Conservation (phyloP, 1,140 invertebrate genomes). For the Pseudomyrmex concolor region DNA sequence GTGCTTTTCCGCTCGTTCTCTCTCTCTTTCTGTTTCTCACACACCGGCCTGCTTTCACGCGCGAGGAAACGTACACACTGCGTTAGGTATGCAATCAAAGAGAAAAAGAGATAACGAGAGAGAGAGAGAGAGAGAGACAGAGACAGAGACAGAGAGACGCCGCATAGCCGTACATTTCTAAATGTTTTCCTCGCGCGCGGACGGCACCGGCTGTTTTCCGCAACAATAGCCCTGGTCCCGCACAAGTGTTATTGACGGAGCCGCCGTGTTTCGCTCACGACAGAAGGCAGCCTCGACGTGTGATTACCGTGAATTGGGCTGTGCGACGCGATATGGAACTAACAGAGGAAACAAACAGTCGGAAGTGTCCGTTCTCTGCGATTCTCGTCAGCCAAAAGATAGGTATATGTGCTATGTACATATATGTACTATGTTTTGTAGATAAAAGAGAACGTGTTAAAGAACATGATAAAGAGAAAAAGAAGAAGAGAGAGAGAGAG, state of each 20-base stretch:
- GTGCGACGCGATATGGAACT: constrained; percentile 42
- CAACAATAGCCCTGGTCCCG: constrained; percentile 49
- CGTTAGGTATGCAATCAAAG: background rate
- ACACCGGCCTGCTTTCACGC: constrained; percentile 22
- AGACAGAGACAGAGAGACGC: constrained; percentile 13
- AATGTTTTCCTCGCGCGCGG: constrained; percentile 56
- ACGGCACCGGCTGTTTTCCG: constrained; percentile 55
- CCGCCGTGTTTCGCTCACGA: constrained; percentile 32
- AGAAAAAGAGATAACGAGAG: background rate
- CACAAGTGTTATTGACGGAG: constrained; percentile 52
- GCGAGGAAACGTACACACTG: constrained; percentile 1
- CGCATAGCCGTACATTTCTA: constrained; percentile 34
- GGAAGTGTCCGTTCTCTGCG: constrained; percentile 10
- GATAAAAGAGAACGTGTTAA: background rate
- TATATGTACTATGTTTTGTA: too few species aligned
- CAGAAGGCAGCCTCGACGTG: constrained; percentile 47
- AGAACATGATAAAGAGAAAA: background rate
- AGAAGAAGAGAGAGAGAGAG: too few species aligned
- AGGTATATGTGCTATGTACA: background rate
- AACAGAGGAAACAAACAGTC: constrained; percentile 43
- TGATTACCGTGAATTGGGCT: constrained; percentile 57
- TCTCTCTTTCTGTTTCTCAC: background rate
- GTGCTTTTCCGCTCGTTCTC: background rate
- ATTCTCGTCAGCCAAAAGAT: constrained; percentile 17
- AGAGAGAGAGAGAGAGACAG: constrained; percentile 1